Base-by-base conservation (phyloP, 2,113 vertebrate species). In the Variabilichromis moorii region DNA sequence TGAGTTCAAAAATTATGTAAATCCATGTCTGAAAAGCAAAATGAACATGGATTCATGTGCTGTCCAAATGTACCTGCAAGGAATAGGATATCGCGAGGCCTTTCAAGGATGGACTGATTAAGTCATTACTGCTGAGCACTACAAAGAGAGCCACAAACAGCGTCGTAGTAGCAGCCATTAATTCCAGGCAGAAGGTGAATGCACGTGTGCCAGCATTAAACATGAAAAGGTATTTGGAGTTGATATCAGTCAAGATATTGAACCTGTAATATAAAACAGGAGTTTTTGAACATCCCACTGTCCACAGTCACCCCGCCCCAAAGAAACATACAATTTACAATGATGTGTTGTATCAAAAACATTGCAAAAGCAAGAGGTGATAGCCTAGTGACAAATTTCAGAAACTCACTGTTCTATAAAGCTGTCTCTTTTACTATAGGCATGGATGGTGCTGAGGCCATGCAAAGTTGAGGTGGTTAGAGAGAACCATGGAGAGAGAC, bases 1-100 rank as follows among this genome's bases (percentile, higher is more conserved):
- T 2, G 28, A 4, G 14, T 61, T 31, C 1, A 17, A 59, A 59
- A 31, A 61, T 17, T 3, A 61, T 31, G 26, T 10, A 31, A 31
- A 61, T 61, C 14, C 8, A 31, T 61, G 57, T 61, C 26, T 31
- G 8, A 61, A 61, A 10, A 61, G 57, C 28, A 63, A 63, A 63
- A 33, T 33, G 28, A 63, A 2, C 16, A 63, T 11, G 0, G 28
- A 7, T 66, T 12, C 2, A 24, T 14, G 35, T 31, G 8, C 10
- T 16, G 9, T 81, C 45, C 8, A 61, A 4, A 50, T 84, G 7
- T 80, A 95, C 97, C 96, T 98, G 97, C 81, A 96, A 96, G 21
- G 96, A 96, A 47, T 97, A 98, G 57, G 97, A 96, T 66, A 97
- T 47, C 1, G 95, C 96, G 87, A 98, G 92, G 86, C 96, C 97